Conservation (phyloP, 2,888 invertebrate species). For the Choristoneura rosaceana region DNA sequence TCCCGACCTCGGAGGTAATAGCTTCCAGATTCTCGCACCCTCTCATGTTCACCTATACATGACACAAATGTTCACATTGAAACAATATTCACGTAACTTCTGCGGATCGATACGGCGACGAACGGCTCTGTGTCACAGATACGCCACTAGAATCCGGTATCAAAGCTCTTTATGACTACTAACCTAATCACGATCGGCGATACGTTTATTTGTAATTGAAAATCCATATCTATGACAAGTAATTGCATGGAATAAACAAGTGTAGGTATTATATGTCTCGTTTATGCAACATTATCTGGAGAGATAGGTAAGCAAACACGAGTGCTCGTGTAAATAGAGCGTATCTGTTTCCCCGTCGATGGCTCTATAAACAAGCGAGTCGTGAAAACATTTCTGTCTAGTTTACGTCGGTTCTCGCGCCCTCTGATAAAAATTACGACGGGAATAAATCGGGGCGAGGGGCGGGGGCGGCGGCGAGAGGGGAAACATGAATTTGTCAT, state of each 20-base stretch:
- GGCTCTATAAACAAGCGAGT: slow-evolving; percentile 82
- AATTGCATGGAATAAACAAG: slow-evolving; percentile 65
- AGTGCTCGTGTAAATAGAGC: slow-evolving; percentile 75
- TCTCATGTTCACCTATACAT: slow-evolving; percentile 66
- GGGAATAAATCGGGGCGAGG: slow-evolving; percentile 75
- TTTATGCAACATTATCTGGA: slow-evolving; percentile 80
- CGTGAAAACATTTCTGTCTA: slow-evolving; percentile 82
- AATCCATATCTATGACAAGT: slow-evolving; percentile 61
- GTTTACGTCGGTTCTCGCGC: slow-evolving; percentile 73
- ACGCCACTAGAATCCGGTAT: slow-evolving; percentile 61
- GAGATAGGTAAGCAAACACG: slow-evolving; percentile 77
- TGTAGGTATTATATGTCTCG: slow-evolving; percentile 58
- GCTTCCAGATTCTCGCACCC: slow-evolving; percentile 71
- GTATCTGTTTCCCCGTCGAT: slow-evolving; percentile 80
- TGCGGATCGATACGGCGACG: slow-evolving; percentile 66
- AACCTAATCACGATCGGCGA: slow-evolving; percentile 52
- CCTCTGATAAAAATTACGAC: slow-evolving; percentile 81
- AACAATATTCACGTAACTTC: slow-evolving; percentile 75
- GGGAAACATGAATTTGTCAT: slow-evolving; percentile 84
- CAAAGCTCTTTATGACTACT: slow-evolving; percentile 54
- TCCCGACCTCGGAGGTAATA: slow-evolving; percentile 66
- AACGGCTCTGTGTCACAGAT: slow-evolving; percentile 64
- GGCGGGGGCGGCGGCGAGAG: slow-evolving; percentile 57
- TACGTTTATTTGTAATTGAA: slow-evolving; percentile 62
- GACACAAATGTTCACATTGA: slow-evolving; percentile 71